Conservation (phyloP, 2,888 invertebrate genomes). For the Leptogaster cylindrica region DNA sequence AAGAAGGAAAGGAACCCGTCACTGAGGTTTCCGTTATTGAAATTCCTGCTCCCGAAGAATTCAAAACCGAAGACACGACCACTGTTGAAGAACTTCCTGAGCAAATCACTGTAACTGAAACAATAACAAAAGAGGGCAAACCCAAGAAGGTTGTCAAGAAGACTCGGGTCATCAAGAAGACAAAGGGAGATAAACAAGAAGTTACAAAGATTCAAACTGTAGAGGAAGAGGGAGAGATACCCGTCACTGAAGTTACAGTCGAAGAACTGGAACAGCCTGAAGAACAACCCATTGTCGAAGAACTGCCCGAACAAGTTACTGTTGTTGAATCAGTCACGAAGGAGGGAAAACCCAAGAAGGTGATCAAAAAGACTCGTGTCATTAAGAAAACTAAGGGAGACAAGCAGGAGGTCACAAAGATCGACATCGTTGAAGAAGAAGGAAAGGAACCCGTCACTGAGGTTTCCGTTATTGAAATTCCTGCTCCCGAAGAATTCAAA, state of each 20-base stretch:
- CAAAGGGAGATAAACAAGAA: slow-evolving; percentile 56
- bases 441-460: slow-evolving; percentile 58
- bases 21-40: slow-evolving; percentile 55
- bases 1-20: slow-evolving; percentile 58
- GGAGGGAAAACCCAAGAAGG: slow-evolving; percentile 53
- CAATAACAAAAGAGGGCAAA: slow-evolving; percentile 53
- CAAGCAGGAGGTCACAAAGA: slow-evolving; percentile 60
- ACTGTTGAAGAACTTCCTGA: slow-evolving; percentile 55
- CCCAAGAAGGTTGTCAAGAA: slow-evolving; percentile 50
- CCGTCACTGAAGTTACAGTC: slow-evolving; percentile 49
- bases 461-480: slow-evolving; percentile 50
- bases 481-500: too few relatives aligned
- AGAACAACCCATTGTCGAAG: slow-evolving; percentile 42
- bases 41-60: slow-evolving; percentile 44
- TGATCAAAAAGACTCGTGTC: slow-evolving; percentile 55
- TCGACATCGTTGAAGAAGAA: slow-evolving; percentile 60
- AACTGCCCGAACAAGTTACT: slow-evolving; percentile 49
- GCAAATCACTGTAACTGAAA: slow-evolving; percentile 47
- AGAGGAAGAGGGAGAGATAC: slow-evolving; percentile 56
- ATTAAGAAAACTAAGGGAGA: slow-evolving; percentile 58
- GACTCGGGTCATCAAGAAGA: slow-evolving; percentile 55
- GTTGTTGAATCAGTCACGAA: slow-evolving; percentile 52
- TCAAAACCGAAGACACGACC: too few relatives aligned
- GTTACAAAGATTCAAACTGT: slow-evolving; percentile 58
- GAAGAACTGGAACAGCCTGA: slow-evolving; percentile 24